Base-by-base conservation (phyloP, 2,888 invertebrate species). In the Campoletis raptor region DNA sequence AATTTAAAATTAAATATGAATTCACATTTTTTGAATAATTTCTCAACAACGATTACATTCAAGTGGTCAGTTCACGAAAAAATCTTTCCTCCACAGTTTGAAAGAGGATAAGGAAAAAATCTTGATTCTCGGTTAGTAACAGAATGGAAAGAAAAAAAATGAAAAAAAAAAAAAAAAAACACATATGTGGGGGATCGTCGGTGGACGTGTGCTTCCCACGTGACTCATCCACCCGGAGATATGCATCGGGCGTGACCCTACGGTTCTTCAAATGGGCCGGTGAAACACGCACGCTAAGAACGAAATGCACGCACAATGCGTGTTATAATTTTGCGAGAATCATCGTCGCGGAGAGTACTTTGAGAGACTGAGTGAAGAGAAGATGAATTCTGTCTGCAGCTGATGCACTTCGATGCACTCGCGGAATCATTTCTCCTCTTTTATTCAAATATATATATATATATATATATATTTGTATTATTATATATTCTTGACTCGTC, bases 141-240 rank as follows among this genome's bases (percentile, higher is more conserved):
- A 69, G 79, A 36, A 67, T 37, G 37, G 21, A 54, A 24, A 73
- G n/a, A 70, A 61, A 64, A 66, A 73, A 72, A 10, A 30, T 45
- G 18, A 54, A 48, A 87, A 77, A 81, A 73, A 42, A 42, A 8
- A 42, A 8, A 42, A 2, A 42, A 2, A 42, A 2, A 42, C 42
- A 18, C 73, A 79, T 83, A 67, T 81, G 85, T 78, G 80, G 77
- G 24, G 78, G 81, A 84, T 84, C 79, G 85, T 86, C 67, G 84
- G 81, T 66, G 69, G 61, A 80, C 80, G 73, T 88, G 91, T 90
- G 90, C 92, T 92, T 92, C 91, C 90, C 92, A 92, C 89, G 91
- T 92, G 92, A 92, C 90, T 92, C 92, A 92, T 89, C 87, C 88
- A 87, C 83, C 88, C 90, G 88, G 89, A 91, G 92, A 92, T 92